Percentiles rank a stretch among this genome's conserved stretches.
Conservation (phyloP, 1,140 invertebrate species). For the Mizuhopecten yessoensis region DNA sequence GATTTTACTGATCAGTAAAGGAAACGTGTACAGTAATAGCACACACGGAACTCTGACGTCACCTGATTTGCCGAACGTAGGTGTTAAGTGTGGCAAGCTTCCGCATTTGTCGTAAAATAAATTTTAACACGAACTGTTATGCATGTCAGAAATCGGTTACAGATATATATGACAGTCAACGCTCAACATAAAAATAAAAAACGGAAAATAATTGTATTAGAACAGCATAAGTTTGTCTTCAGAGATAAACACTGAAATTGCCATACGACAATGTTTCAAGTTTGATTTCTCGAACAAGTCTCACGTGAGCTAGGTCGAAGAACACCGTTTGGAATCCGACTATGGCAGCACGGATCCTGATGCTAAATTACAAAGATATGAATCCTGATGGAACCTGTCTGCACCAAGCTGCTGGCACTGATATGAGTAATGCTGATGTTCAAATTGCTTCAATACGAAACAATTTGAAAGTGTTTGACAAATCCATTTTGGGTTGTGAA, state of each 20-base stretch:
- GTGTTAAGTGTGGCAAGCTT: neutral
- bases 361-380: neutral
- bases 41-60: neutral
- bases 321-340: neutral
- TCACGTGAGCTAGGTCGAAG: neutral
- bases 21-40: too few relatives aligned
- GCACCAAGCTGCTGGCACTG: neutral
- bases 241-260: neutral
- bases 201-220: neutral
- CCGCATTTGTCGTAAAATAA: neutral
- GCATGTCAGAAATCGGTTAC: neutral
- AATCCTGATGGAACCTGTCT: neutral
- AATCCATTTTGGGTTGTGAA: conserved; percentile 24
- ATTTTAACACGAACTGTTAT: neutral
- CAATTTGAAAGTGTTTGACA: conserved; percentile 23
- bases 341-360: neutral
- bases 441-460: neutral
- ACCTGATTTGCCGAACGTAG: neutral
- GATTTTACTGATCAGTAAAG: too few relatives aligned
- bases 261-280: neutral
- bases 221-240: conserved; percentile 31
- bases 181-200: neutral
- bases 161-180: neutral
- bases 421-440: conserved; percentile 33
- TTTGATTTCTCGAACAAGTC: neutral